Evolutionary conservation across 1,140 invertebrate species (phyloP).

Genomic region (Globodera rostochiensis): DNA sequence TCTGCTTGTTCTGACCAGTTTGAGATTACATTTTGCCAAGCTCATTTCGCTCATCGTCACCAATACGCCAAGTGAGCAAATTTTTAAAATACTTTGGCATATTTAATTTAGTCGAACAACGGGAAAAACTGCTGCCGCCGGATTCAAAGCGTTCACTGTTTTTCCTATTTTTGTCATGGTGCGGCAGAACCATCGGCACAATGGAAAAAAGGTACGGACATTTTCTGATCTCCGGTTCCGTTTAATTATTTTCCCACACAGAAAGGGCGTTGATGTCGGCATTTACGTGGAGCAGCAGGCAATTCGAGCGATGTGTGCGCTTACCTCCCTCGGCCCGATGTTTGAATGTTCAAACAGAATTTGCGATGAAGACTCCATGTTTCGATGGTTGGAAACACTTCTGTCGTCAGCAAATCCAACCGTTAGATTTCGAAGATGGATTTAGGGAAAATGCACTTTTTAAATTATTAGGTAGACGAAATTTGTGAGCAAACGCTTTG

Average conservation of each 20-base stretch:
- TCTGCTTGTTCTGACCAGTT: conserved; percentile 74
- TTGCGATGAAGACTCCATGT: conserved; percentile 83
- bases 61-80: conserved; percentile 74
- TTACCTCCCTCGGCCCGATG: conserved; percentile 90
- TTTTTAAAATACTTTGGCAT: conserved; percentile 74
- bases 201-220: conserved; percentile 63
- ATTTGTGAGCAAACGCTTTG: conserved; percentile 90
- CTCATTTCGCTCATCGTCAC: conserved; percentile 90
- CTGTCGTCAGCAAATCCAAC: conserved; percentile 83
- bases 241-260: conserved; percentile 25
- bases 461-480: conserved; percentile 76
- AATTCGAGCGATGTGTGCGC: conserved; percentile 83
- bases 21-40: conserved; percentile 89
- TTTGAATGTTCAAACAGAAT: conserved; percentile 77
- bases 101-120: conserved; percentile 74
- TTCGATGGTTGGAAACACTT: conserved; percentile 87
- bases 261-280: conserved; percentile 64
- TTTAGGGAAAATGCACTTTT: background rate
- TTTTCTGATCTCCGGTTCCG: conserved; percentile 27
- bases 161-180: conserved; percentile 84
- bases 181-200: conserved; percentile 73
- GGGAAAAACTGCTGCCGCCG: conserved; percentile 80
- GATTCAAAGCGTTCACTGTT: conserved; percentile 71
- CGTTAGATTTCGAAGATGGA: conserved; percentile 68
- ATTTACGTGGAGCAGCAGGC: conserved; percentile 73